phyloP scores from a whole-genome alignment of 2,113 vertebrate genomes.

The Falcunculus frontatus region DNA sequence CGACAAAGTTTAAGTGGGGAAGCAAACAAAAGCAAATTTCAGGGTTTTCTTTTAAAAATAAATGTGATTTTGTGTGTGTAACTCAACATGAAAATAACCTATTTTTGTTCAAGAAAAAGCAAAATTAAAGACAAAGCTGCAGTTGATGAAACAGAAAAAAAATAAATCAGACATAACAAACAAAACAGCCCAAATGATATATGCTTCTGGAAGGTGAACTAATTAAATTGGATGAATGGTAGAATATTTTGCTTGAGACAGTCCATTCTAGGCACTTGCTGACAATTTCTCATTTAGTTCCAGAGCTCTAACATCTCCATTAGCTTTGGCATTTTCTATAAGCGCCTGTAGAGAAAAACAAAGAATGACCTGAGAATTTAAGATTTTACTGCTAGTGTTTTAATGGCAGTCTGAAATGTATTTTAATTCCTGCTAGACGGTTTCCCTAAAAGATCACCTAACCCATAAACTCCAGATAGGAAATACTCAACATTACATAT shows the following conservation, averaged over 20 bases:
- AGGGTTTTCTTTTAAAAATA: background rate
- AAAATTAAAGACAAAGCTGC: background rate
- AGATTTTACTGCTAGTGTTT: background rate
- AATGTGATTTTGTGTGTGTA: background rate
- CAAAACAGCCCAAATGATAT: background rate
- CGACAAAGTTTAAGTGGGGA: rapidly evolving
- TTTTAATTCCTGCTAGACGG: background rate
- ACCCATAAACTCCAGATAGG: background rate
- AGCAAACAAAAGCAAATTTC: background rate
- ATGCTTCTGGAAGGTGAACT: background rate
- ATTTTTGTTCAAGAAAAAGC: background rate
- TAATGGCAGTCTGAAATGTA: background rate
- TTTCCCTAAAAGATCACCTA: background rate
- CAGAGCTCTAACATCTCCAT: slow-evolving; percentile 78
- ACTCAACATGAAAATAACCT: background rate
- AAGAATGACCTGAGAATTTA: background rate
- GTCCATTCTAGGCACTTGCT: slow-evolving; percentile 55
- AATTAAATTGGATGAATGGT: background rate
- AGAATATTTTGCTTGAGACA: background rate
- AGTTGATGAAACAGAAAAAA: background rate
- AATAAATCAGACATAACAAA: background rate
- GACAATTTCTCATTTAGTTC: slow-evolving; percentile 80
- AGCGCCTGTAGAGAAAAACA: slow-evolving; percentile 76
- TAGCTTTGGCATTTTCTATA: slow-evolving; percentile 80
- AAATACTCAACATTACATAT: background rate